Evolutionary conservation across 2,888 invertebrate species (phyloP), one percentile per base, ranked within the genome.

Genomic region (Coronaproctus castanopsis): DNA sequence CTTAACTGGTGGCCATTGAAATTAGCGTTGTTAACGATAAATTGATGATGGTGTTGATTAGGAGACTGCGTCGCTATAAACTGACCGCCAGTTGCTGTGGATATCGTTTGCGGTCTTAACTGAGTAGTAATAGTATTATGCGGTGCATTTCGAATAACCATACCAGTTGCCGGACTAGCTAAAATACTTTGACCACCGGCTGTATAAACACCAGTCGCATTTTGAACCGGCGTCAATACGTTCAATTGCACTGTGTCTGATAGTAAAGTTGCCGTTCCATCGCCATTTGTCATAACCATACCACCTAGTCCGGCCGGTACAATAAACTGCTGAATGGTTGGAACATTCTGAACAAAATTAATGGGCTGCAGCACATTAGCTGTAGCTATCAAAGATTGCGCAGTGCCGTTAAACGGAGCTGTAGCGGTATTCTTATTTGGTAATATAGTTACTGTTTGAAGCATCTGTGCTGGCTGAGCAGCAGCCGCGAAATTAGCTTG

Each of bases 231-330:
- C 0, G 85, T 83, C 55, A 85, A 69, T 14, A 85, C 82, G 66
- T 83, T 85, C 65, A 68, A 59, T 48, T 67, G 67, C 66, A 84
- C 76, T 0, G 80, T 77, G 64, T 85, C 84, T 69, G 83, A 84
- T 51, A 81, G 67, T 54, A 88, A 76, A 0, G 87, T 84, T 0
- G 87, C 81, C 2, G 78, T 77, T 2, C 75, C 75, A 24, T 83
- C 83, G 67, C 84, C 84, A 0, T 86, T 81, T 10, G 85, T 82
- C 84, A 88, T 85, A 1, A 89, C 83, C 81, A 88, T 82, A 1
- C 87, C 84, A 18, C 85, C 80, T 1, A 85, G 73, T 65, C 87
- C 86, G 14, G 87, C 85, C 24, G 87, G 87, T 59, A 88, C 82
- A 57, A 88, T 81, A 66, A 88, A 82, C 68, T 88, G 88, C 69